Base-by-base conservation (phyloP, 2,113 vertebrate species). In the Platichthys flesus region DNA sequence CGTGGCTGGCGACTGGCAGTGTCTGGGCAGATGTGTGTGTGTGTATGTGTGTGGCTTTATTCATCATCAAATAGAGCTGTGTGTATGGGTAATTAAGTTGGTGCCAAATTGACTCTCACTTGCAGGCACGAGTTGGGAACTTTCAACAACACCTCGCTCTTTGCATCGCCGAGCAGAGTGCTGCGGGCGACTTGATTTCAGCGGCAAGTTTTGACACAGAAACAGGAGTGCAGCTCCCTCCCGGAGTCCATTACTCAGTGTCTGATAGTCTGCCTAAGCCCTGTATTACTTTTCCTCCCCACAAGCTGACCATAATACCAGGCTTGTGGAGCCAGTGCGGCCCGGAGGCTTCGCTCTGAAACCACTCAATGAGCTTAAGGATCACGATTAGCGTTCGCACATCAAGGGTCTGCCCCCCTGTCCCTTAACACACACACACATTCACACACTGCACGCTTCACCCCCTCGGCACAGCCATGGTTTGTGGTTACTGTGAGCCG, bases 271-370 rank as follows among this genome's bases (percentile, higher is more conserved):
- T 58, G 15, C 82, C 74, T 80, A 81, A 90, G 68, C 79, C 77
- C 79, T 31, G 76, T 83, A 81, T 89, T 90, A 88, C 90, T 73
- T 84, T 86, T 70, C 61, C 71, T 85, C 23, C 64, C 91, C 92
- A 76, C 92, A 93, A 84, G 62, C 83, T 88, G 88, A 92, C 92
- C 92, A 90, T 93, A 93, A 93, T 93, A 88, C 76, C 75, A 89
- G 89, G 87, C 76, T 89, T 89, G 88, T 81, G 83, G 63, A 87
- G 88, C 88, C 89, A 91, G 69, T 67, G 90, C 9, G 87, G 89
- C 90, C 86, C 67, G 76, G 79, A 77, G 82, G 90, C 76, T 90
- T 85, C 70, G 82, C 70, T 83, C 83, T 82, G 78, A 78, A 88
- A 92, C 91, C 92, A 76, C 91, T 81, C 78, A 76, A 68, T 57